These are phyloP conservation scores for Apolygus lucorum DNA, from an alignment of 1,140 invertebrate genomes.

Conservation along the genomic window DNA sequence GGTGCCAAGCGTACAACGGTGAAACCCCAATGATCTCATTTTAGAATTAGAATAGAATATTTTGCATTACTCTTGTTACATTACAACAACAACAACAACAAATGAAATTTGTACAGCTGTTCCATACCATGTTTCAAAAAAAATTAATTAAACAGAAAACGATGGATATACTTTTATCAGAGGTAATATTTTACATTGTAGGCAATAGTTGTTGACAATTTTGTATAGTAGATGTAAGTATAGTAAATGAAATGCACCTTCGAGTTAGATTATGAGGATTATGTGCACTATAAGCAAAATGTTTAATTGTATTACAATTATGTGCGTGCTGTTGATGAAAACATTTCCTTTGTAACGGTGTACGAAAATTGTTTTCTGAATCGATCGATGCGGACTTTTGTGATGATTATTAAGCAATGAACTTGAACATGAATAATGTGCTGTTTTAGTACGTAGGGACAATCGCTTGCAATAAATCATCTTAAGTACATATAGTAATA, in stretches of 20 bases:
- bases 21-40: constrained; percentile 14
- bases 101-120: not conserved
- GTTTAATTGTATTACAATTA: not conserved
- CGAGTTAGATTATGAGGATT: not conserved
- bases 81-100: not conserved
- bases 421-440: not conserved
- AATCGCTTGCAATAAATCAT: too few relatives aligned
- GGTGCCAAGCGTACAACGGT: constrained; percentile 11
- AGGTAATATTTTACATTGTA: not conserved
- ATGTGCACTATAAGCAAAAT: not conserved
- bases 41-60: constrained; percentile 10
- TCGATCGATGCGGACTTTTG: too few relatives aligned
- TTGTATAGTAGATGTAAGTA: constrained; percentile 2
- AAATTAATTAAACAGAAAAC: not conserved
- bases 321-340: not conserved
- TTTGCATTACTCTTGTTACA: constrained; percentile 8
- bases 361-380: too few relatives aligned
- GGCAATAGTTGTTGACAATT: not conserved
- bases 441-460: too few relatives aligned
- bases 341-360: too few relatives aligned
- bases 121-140: not conserved
- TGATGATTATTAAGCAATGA: too few relatives aligned
- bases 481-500: too few relatives aligned
- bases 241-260: not conserved
- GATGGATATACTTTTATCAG: not conserved